phyloP scores from a whole-genome alignment of 2,888 invertebrate genomes.

The Luperina nickerlii region DNA sequence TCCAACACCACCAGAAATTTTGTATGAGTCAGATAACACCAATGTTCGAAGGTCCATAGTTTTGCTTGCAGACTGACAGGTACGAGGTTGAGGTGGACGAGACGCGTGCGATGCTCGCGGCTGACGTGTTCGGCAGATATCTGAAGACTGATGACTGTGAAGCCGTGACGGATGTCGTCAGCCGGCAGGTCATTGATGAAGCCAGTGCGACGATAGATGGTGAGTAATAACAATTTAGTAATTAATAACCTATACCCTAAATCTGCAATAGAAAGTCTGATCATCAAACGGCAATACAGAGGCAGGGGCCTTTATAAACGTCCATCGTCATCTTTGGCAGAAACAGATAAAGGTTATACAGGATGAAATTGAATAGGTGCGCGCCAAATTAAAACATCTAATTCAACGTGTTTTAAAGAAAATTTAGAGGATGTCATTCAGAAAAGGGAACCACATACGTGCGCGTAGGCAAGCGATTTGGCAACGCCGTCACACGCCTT shows the following conservation, averaged over 20 bases:
- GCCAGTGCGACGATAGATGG: constrained; percentile 87
- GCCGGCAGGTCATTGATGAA: constrained; percentile 79
- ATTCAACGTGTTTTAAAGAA: too few species aligned
- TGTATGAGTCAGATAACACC: constrained; percentile 45
- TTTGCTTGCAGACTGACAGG: constrained; percentile 91
- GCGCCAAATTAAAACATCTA: too few species aligned
- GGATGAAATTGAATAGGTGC: too few species aligned
- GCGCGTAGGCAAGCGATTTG: too few species aligned
- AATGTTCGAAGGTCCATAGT: constrained; percentile 68
- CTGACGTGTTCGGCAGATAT: constrained; percentile 90
- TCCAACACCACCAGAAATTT: background rate
- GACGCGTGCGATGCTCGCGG: constrained; percentile 94
- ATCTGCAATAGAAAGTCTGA: background rate
- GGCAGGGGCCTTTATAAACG: background rate
- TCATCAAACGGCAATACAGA: background rate
- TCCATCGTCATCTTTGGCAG: background rate
- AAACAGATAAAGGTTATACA: background rate
- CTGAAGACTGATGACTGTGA: constrained; percentile 87
- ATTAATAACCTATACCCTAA: background rate
- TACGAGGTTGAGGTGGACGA: constrained; percentile 99
- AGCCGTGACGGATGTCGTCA: constrained; percentile 85
- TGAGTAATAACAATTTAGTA: constrained; percentile 53
- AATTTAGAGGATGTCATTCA: too few species aligned
- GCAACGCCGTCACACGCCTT: too few species aligned
- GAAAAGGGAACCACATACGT: too few species aligned